Evolutionary conservation across 2,888 invertebrate genomes (phyloP), one percentile per base, ranked within the genome.

Genomic region (Cephus pulcher): DNA sequence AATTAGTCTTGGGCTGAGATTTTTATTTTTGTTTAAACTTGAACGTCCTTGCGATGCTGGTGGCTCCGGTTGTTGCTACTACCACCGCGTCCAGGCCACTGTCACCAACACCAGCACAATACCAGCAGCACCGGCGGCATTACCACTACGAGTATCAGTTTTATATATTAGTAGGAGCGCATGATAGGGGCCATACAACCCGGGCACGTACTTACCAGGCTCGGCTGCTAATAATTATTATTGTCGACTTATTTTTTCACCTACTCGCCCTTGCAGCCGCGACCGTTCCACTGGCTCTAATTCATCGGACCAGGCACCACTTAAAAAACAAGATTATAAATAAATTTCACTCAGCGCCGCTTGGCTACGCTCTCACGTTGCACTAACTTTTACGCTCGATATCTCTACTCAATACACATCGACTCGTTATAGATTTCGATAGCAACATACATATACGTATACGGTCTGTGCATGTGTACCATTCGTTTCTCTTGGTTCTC

Each of bases 1-100:
- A 90, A 90, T 90, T 90, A 90, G 90, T 89, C 85, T 82, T 85
- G 85, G 85, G 76, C 81, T 84, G 84, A 84, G 81, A 88, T 88
- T 90, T 90, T 90, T 90, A 90, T 90, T 90, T 90, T 90, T 87
- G 88, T 87, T 90, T 89, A 90, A 90, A 90, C 90, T 90, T 90
- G 90, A 90, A 88, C 89, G 90, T 90, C 90, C 90, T 90, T 90
- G 90, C 86, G 56, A 56, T 56, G 56, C 56, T 56, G 56, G 56
- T 56, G 56, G 56, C 56, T 56, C 79, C 75, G 80, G 74, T 78
- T 78, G 71, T 33, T 71, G 23, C 32, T 34, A 32, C 71, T 23
- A 34, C 15, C 33, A 34, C 32, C 71, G 15, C 71, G 15, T 71
- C 71, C 33, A n/a, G 12, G 15, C 34, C 71, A 6, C 34, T 33